Evolutionary conservation across 2,797 vertebrate species (phyloP), one percentile per base, ranked within the genome.

Genomic region (Phylloscopus collybita): DNA sequence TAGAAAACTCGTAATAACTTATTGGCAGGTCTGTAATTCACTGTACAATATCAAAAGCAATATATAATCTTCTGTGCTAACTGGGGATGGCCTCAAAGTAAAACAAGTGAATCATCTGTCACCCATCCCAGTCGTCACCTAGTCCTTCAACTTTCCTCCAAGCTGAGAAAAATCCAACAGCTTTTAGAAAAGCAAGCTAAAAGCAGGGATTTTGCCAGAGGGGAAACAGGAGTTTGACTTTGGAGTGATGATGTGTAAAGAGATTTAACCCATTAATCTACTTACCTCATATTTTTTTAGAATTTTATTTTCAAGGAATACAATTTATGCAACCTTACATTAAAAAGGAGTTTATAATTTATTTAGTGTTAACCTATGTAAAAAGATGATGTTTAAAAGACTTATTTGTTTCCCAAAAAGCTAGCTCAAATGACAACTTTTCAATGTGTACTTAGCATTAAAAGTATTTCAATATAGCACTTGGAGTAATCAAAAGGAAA

Each of bases 401-500:
- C 84, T 73, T 79, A 4, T 67, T 69, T 80, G 17, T 91, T 94
- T 83, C 91, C 42, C 29, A 53, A 53, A 91, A 84, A 64, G 6
- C 16, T 82, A 47, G 38, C 57, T 86, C 42, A 93, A 79, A 84
- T 75, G 83, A 82, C 54, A 93, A 17, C 11, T 89, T 91, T 79
- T 95, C 54, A 79, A 30, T 57, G 29, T 78, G 49, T 62, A 36
- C 11, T 93, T 79, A 64, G 5, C 60, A 74, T 94, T 95, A 82
- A 91, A 89, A 20, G 42, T 93, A 61, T 86, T 96, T 91, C 60
- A 82, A n/a, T 69, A 73, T 5, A 93, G 19, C 40, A 51, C 47
- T 92, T 70, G 50, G 44, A 93, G 7, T 72, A 90, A 96, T 80
- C 93, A 86, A 91, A 95, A 88, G 32, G 42, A 89, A 93, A 90